Evolutionary conservation across 2,797 vertebrate genomes (phyloP).

Genomic region (Aphelocoma californica): DNA sequence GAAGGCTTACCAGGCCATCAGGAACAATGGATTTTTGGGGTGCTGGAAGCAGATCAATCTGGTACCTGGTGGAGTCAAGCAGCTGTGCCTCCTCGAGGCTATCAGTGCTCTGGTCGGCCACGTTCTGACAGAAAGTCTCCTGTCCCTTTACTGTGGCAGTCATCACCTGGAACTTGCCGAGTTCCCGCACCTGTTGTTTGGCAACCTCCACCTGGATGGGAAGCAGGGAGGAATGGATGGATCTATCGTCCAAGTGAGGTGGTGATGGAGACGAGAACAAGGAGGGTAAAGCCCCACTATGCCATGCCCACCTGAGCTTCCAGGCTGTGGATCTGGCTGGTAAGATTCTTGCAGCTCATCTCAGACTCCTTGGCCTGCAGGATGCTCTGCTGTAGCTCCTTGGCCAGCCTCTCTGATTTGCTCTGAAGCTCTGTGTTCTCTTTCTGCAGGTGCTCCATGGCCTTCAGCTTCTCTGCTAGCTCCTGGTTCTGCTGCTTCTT

Average conservation of each 20-base stretch:
- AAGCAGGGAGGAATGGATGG: background rate
- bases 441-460: constrained; percentile 75
- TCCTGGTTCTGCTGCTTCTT: constrained; percentile 90
- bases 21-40: background rate
- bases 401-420: constrained; percentile 76
- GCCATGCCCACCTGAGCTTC: constrained; percentile 81
- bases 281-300: background rate
- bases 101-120: background rate
- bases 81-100: background rate
- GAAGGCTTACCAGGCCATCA: background rate
- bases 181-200: constrained; percentile 77
- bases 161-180: constrained; percentile 35
- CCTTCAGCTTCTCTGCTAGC: constrained; percentile 76
- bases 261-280: accelerated
- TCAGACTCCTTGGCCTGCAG: constrained; percentile 73
- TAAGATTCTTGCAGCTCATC: constrained; percentile 75
- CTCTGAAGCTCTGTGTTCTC: constrained; percentile 73
- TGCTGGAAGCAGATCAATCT: background rate
- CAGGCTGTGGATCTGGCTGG: constrained; percentile 77
- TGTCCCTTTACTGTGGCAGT: background rate
- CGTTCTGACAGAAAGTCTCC: background rate
- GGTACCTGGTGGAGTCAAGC: background rate
- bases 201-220: constrained; percentile 75
- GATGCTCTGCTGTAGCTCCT: constrained; percentile 79
- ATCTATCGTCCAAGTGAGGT: background rate